Conservation (phyloP, 2,888 invertebrate genomes). For the Dendrolimus pini region DNA sequence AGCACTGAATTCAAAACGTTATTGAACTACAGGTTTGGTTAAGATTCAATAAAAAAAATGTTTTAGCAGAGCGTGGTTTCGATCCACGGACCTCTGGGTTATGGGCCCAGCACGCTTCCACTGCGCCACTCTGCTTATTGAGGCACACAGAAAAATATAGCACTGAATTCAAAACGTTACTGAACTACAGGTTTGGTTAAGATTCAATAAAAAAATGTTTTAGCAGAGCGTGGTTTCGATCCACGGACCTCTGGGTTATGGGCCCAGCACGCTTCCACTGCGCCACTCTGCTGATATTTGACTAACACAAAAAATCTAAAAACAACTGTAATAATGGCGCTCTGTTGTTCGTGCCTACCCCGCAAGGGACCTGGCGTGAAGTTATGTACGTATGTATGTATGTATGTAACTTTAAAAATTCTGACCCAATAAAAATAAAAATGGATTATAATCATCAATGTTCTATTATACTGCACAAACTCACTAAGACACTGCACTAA, state of each 20-base stretch:
- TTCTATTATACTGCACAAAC: too few species aligned
- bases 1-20: not conserved
- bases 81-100: conserved; percentile 95
- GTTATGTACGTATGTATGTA: too few species aligned
- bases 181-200: too few species aligned
- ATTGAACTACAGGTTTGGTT: not conserved
- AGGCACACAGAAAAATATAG: not conserved
- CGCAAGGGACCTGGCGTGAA: too few species aligned
- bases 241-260: conserved; percentile 95
- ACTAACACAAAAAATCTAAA: too few species aligned
- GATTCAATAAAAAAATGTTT: not conserved
- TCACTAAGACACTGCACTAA: too few species aligned
- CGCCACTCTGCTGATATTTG: conserved; percentile 22
- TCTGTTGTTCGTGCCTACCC: too few species aligned
- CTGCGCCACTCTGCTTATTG: conserved; percentile 86
- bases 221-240: conserved; percentile 91
- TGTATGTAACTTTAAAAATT: too few species aligned
- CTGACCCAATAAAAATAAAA: too few species aligned
- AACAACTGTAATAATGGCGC: too few species aligned
- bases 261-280: conserved; percentile 91
- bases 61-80: conserved; percentile 87
- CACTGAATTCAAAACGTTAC: too few species aligned
- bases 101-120: conserved; percentile 91
- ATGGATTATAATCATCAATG: too few species aligned
- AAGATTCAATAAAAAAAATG: not conserved